Conservation (phyloP, 1,140 invertebrate species). For the Eumaeus atala region DNA sequence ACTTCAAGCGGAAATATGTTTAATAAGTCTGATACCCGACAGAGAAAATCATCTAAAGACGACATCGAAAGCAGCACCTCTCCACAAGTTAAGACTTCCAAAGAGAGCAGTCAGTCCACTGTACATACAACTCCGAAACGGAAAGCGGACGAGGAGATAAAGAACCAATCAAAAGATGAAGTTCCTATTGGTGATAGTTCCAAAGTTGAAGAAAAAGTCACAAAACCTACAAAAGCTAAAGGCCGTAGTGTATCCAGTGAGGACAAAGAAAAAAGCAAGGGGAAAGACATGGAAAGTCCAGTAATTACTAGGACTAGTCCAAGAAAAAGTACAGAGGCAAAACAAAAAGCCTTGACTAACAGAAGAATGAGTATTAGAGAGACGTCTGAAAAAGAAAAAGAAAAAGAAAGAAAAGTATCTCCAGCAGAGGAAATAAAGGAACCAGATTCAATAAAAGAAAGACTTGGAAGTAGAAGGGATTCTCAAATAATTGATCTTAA, state of each 20-base stretch:
- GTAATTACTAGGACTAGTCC: constrained; percentile 38
- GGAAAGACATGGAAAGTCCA: constrained; percentile 23
- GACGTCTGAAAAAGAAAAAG: constrained; percentile 23
- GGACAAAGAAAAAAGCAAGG: constrained; percentile 39
- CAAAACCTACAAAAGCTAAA: constrained; percentile 30
- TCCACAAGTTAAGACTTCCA: constrained; percentile 61
- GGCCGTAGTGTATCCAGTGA: constrained; percentile 36
- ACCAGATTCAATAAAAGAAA: constrained; percentile 27
- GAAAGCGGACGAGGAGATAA: constrained; percentile 81
- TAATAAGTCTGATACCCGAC: constrained; percentile 75
- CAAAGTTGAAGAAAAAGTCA: constrained; percentile 34
- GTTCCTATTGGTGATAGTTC: constrained; percentile 16
- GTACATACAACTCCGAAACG: constrained; percentile 79
- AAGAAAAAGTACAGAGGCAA: constrained; percentile 39
- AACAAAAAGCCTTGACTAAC: constrained; percentile 37
- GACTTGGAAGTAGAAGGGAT: constrained; percentile 34
- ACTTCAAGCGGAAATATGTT: constrained; percentile 77
- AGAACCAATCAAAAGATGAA: constrained; percentile 35
- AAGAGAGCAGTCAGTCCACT: constrained; percentile 75
- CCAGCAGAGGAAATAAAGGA: constrained; percentile 25
- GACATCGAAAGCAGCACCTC: constrained; percentile 38
- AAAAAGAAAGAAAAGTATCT: constrained; percentile 22
- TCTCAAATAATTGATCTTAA: constrained; percentile 25
- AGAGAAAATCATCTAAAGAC: constrained; percentile 77
- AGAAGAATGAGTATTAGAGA: constrained; percentile 53